A percentile compares a stretch with the other conserved stretches of the same genome.
phyloP scores from a whole-genome alignment of 2,113 vertebrate genomes.

The Trematomus loennbergii region DNA sequence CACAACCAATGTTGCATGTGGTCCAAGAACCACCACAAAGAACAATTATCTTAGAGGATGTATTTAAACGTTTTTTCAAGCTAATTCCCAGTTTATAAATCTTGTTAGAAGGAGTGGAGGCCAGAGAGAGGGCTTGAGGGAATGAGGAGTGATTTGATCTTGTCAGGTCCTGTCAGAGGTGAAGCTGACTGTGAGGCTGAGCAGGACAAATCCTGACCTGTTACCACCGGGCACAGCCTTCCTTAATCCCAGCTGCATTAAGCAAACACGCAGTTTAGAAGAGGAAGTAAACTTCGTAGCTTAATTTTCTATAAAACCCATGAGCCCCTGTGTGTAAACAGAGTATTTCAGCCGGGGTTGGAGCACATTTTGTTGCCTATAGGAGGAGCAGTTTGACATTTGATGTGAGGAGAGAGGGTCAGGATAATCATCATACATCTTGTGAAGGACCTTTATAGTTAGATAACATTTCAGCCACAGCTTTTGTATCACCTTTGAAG shows the following conservation, averaged over 20 bases:
- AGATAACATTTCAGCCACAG: conserved; percentile 37
- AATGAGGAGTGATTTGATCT: conserved; percentile 12
- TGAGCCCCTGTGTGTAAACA: background rate
- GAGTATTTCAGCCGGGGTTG: background rate
- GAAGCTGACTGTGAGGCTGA: conserved; percentile 25
- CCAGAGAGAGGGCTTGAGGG: background rate
- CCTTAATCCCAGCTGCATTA: conserved; percentile 24
- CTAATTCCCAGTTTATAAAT: background rate
- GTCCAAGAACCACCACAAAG: conserved; percentile 7
- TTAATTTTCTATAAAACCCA: background rate
- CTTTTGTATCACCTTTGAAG: conserved; percentile 21
- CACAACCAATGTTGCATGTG: background rate
- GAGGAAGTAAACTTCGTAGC: background rate
- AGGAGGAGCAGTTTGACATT: conserved; percentile 53
- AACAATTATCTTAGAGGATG: too few species aligned
- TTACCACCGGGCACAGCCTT: background rate
- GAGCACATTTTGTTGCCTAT: background rate
- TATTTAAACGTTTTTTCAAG: too few species aligned
- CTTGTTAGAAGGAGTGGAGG: background rate
- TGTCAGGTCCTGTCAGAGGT: conserved; percentile 29
- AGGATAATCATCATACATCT: conserved; percentile 33
- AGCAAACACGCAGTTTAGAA: background rate
- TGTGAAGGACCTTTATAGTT: background rate
- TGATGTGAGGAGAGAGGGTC: background rate
- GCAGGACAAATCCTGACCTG: conserved; percentile 30